Percentiles rank a stretch among this genome's conserved stretches.
Conservation (phyloP, 1,140 invertebrate species). For the Ctenoplectra terminalis region DNA sequence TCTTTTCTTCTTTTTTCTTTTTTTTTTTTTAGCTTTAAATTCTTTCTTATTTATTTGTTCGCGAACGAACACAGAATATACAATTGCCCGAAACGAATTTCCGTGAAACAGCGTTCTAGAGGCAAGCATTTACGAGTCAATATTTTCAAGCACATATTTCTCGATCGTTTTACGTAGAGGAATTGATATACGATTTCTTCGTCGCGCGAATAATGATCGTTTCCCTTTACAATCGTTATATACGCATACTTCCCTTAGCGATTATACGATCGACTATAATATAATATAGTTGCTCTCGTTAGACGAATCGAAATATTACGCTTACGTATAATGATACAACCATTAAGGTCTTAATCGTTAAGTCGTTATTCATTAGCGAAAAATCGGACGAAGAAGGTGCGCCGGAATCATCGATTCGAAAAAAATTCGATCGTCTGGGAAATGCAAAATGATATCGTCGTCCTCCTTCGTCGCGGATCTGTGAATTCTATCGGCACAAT, state of each 20-base stretch:
- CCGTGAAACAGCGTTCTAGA: background rate
- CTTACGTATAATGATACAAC: constrained; percentile 71
- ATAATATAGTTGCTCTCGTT: constrained; percentile 56
- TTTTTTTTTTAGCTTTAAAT: background rate
- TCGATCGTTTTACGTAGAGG: constrained; percentile 14
- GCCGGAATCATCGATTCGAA: background rate
- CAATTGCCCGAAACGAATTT: background rate
- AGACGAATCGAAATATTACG: constrained; percentile 77
- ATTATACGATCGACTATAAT: constrained; percentile 56
- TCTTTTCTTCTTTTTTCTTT: background rate
- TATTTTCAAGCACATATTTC: constrained; percentile 24
- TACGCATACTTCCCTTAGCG: constrained; percentile 34
- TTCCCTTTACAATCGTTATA: constrained; percentile 39
- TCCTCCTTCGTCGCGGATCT: constrained; percentile 37
- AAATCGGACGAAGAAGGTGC: constrained; percentile 1
- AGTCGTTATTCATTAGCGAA: constrained; percentile 51
- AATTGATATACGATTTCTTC: constrained; percentile 11
- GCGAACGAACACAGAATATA: background rate
- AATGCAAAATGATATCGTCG: background rate
- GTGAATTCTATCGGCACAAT: constrained; percentile 63
- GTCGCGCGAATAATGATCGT: constrained; percentile 32
- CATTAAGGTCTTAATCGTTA: constrained; percentile 51
- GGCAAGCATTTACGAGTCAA: constrained; percentile 26
- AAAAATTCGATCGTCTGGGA: background rate
- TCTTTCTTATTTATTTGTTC: background rate